Evolutionary conservation across 2,797 vertebrate genomes (phyloP), one percentile per base, ranked within the genome.

Genomic region (Cirrhinus molitorella): DNA sequence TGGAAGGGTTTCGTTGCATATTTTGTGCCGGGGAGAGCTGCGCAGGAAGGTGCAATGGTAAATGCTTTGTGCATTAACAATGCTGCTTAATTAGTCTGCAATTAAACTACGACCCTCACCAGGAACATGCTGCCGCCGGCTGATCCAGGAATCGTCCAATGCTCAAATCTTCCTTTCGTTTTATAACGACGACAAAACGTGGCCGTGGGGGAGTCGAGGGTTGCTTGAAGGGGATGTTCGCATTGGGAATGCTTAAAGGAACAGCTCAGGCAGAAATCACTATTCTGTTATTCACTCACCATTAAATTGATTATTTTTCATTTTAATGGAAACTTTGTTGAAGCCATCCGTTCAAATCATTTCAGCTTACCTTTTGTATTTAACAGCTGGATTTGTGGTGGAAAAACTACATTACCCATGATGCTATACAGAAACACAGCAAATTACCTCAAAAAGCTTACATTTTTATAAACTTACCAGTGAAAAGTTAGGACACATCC

Each of bases 31-130:
- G 91, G 92, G 86, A 87, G 34, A 87, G 34, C 81, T 90, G 85
- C 86, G 86, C 84, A 88, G 70, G 73, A 85, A 83, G 88, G 89
- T 80, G 87, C 79, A 55, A 87, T 87, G 85, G 88, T 90, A 92
- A 91, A 93, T 93, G 92, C 90, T 87, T 92, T 83, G 86, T 91
- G 92, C 93, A 90, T 93, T 91, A 89, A 90, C 86, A 85, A 93
- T 92, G 93, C 94, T 96, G 94, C 93, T 94, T 93, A 75, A 92
- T 91, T 90, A 81, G 87, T 88, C 91, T 83, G 88, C 91, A 91
- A 90, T 83, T 71, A 88, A 91, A 88, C 77, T 63, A 89, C 86
- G 84, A 88, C 87, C 84, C 76, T 92, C 75, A 73, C 85, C 70
- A 88, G 88, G 86, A 92, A 92, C 92, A 47, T 83, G 91, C 89